phyloP scores from a whole-genome alignment of 2,888 invertebrate genomes.

The Morpho deidamia region DNA sequence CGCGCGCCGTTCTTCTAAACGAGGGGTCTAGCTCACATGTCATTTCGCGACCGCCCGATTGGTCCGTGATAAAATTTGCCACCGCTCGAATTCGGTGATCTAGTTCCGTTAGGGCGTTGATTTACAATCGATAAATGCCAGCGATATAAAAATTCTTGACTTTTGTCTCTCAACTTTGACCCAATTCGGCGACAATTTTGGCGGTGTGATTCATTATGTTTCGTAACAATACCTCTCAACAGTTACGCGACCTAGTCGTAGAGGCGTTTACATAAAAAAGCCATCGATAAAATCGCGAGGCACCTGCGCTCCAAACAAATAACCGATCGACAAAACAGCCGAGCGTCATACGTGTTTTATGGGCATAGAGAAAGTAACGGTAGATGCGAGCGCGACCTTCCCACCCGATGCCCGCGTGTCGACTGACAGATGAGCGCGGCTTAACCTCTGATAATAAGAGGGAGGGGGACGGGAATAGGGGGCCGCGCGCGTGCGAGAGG shows the following conservation, averaged over 20 bases:
- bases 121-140: slow-evolving; percentile 42
- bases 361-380: slow-evolving; percentile 67
- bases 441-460: slow-evolving; percentile 75
- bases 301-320: slow-evolving; percentile 53
- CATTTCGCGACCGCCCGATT: slow-evolving; percentile 71
- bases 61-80: slow-evolving; percentile 55
- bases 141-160: slow-evolving; percentile 35
- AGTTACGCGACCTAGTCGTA: slow-evolving; percentile 24
- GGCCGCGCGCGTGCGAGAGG: slow-evolving; percentile 36
- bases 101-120: slow-evolving; percentile 40
- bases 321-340: slow-evolving; percentile 52
- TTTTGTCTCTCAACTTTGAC: slow-evolving; percentile 46
- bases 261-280: slow-evolving; percentile 23
- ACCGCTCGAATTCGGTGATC: slow-evolving; percentile 56
- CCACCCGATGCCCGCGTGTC: slow-evolving; percentile 63
- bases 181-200: slow-evolving; percentile 29
- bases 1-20: slow-evolving; percentile 64
- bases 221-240: slow-evolving; percentile 14
- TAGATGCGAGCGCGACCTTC: slow-evolving; percentile 57
- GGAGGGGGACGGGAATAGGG: slow-evolving; percentile 50
- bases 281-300: slow-evolving; percentile 39
- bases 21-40: slow-evolving; percentile 74
- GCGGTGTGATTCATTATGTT: slow-evolving; percentile 10
- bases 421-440: slow-evolving; percentile 74
- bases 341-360: slow-evolving; percentile 62